Conservation (phyloP, 2,888 invertebrate species). For the Andricus curvator region DNA sequence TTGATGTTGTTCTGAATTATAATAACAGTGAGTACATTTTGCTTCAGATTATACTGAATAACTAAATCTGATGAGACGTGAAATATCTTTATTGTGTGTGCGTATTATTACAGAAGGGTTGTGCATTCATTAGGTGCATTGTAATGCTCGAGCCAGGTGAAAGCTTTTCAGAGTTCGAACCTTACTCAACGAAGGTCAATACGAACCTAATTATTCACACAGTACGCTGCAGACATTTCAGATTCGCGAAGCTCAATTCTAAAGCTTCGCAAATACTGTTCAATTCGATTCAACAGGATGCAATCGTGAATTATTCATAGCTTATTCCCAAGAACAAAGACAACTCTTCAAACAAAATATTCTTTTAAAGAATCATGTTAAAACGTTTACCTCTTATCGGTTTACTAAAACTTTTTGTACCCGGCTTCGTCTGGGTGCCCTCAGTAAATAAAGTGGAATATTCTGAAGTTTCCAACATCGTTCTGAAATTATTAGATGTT, state of each 20-base stretch:
- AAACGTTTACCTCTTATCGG: not conserved
- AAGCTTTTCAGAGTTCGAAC: slow-evolving; percentile 35
- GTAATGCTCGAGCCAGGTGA: slow-evolving; percentile 15
- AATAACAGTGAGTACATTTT: too few species aligned
- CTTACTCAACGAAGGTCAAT: slow-evolving; percentile 36
- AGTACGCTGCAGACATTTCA: slow-evolving; percentile 23
- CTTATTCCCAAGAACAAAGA: not conserved
- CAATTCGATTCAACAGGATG: slow-evolving; percentile 5
- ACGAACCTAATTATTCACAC: slow-evolving; percentile 37
- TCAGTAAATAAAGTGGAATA: too few species aligned
- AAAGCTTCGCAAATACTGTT: slow-evolving; percentile 31
- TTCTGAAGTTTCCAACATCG: too few species aligned
- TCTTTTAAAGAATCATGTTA: not conserved
- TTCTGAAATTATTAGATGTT: too few species aligned
- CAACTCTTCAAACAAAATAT: not conserved
- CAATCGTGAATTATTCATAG: slow-evolving; percentile 31
- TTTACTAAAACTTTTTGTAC: not conserved
- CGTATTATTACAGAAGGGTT: slow-evolving; percentile 8
- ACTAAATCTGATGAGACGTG: not conserved
- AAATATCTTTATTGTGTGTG: too few species aligned
- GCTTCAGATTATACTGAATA: not conserved
- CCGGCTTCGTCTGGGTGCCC: too few species aligned
- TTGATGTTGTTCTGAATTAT: not conserved
- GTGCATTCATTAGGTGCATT: slow-evolving; percentile 35
- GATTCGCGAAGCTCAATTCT: not conserved